A percentile compares a stretch with the other conserved stretches of the same genome.
Conservation (phyloP, 2,797 vertebrate genomes). For the Schizothorax lantsangensis region DNA sequence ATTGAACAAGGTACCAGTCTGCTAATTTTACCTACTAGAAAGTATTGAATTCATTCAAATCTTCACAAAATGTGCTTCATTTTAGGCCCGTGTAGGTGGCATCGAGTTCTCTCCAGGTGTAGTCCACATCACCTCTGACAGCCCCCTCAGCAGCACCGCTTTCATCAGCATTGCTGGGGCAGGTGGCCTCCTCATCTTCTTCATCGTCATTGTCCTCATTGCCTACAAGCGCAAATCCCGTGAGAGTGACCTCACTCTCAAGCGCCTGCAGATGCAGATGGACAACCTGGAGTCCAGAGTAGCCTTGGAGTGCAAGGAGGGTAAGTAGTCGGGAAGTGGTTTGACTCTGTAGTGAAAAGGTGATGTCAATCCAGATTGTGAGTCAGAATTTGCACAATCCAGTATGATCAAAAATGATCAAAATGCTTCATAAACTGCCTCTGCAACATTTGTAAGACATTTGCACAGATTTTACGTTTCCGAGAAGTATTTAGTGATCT, state of each 20-base stretch:
- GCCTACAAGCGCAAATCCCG: conserved; percentile 98
- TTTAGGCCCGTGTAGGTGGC: conserved; percentile 93
- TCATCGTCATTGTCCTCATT: conserved; percentile 95
- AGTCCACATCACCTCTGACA: conserved; percentile 96
- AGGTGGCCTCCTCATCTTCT: conserved; percentile 92
- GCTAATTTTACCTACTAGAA: not conserved
- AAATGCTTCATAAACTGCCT: not conserved
- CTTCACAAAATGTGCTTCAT: conserved; percentile 11
- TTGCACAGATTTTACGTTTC: not conserved
- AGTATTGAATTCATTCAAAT: not conserved
- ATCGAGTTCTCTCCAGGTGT: conserved; percentile 96
- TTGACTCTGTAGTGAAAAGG: not conserved
- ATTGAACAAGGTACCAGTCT: not conserved
- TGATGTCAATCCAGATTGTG: not conserved
- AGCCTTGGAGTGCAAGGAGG: conserved; percentile 98
- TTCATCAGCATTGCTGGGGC: conserved; percentile 95
- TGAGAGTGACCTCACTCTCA: conserved; percentile 95
- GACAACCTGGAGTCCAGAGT: conserved; percentile 99
- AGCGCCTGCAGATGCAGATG: conserved; percentile 99
- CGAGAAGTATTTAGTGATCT: not conserved
- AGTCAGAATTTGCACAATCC: not conserved
- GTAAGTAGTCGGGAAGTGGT: conserved; percentile 69
- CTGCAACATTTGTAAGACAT: not conserved
- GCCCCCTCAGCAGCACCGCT: conserved; percentile 93
- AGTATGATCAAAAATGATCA: not conserved